Evolutionary conservation across 2,113 vertebrate species (phyloP), one percentile per base, ranked within the genome.

Genomic region (Stomatorhinus ivindoensis): DNA sequence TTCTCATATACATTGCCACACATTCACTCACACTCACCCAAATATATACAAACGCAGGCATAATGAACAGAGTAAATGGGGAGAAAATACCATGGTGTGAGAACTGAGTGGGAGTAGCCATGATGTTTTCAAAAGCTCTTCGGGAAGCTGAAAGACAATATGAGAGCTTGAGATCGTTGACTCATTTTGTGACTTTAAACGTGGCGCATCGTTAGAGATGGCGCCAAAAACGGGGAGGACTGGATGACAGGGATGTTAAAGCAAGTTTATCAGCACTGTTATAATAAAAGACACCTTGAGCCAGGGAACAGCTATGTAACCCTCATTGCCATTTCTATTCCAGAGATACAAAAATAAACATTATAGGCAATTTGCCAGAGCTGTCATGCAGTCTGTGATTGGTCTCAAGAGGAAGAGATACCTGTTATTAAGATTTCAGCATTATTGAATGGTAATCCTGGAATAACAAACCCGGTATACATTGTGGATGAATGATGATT

Each of bases 221-320:
- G 69, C 69, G 19, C 15, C 31, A 51, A 31, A 85, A 86, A 50
- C 11, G 24, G 44, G 82, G 24, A 53, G 47, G 44, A 35, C 48
- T 31, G 85, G 48, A 86, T 51, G 31, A 35, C 46, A 31, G 42
- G 27, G n/a, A 31, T 51, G 85, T 39, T 35, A 87, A 87, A 53
- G 85, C 44, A 86, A 86, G 83, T 86, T 86, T 86, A 86, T 87
- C 82, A 84, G 82, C 82, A 84, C 46, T 42, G 39, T 47, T 42
- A 39, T 46, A 84, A 44, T 19, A 82, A 84, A 80, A 76, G 27
- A 76, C 69, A 39, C 21, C 21, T 27, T 27, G 44, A 50, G 83
- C 83, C 27, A 47, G 15, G 73, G 13, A 80, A 80, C 73, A 42
- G 73, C 73, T 19, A 80, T 42, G 31, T 6, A 80, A 5, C 73